These are phyloP conservation scores for Cryptomyrus ogoouensis DNA, from an alignment of 2,113 vertebrate species.

Conservation along the genomic window DNA sequence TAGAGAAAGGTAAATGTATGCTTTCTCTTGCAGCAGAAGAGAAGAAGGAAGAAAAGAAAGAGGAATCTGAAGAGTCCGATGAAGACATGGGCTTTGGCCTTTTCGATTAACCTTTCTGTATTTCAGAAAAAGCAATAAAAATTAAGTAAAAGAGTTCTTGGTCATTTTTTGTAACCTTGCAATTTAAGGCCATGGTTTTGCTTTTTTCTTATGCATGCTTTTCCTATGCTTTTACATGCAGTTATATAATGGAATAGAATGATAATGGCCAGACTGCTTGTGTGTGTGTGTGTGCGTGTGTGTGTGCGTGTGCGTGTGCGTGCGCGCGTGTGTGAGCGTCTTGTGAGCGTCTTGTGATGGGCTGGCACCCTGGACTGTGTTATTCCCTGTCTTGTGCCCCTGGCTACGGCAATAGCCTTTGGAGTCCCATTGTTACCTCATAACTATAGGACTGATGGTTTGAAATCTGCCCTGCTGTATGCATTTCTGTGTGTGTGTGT, in stretches of 20 bases:
- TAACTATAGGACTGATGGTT: neutral
- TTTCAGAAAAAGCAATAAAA: slow-evolving; percentile 61
- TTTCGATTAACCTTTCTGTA: slow-evolving; percentile 65
- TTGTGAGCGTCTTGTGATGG: neutral
- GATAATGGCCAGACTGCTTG: neutral
- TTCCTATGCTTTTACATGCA: neutral
- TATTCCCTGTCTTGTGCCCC: neutral
- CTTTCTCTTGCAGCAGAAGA: slow-evolving; percentile 59
- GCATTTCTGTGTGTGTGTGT: neutral
- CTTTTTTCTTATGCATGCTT: neutral
- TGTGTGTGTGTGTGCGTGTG: neutral
- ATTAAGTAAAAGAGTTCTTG: slow-evolving; percentile 45
- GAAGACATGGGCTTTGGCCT: slow-evolving; percentile 78
- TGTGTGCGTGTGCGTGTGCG: no score
- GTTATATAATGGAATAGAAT: neutral
- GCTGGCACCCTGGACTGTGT: neutral
- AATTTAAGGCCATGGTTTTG: neutral
- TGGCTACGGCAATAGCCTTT: neutral
- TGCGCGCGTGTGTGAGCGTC: no score
- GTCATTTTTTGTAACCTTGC: slow-evolving; percentile 9
- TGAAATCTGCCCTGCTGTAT: neutral
- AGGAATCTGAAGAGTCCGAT: slow-evolving; percentile 71
- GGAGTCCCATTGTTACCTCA: neutral
- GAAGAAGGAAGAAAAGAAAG: slow-evolving; percentile 78
- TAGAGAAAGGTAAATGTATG: neutral